Conservation (phyloP, 2,113 vertebrate species). For the Scortum barcoo region DNA sequence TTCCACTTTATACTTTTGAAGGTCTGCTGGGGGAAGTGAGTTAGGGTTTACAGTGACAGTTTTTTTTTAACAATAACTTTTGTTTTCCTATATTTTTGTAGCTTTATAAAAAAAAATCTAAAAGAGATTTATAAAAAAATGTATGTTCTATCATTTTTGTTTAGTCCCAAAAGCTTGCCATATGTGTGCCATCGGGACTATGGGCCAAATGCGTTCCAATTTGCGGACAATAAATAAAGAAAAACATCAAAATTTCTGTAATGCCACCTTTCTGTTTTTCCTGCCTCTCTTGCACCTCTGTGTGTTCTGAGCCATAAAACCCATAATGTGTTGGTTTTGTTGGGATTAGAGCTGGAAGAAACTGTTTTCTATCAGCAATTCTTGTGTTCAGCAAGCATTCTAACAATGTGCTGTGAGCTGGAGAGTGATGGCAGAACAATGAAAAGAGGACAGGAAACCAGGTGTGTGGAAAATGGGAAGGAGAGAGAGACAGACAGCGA, state of each 20-base stretch:
- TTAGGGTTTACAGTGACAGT: background rate
- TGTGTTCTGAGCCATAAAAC: constrained; percentile 13
- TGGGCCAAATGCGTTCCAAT: background rate
- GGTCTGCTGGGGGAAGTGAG: background rate
- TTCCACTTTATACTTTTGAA: background rate
- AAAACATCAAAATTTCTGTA: background rate
- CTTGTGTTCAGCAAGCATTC: constrained; percentile 67
- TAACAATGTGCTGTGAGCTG: constrained; percentile 55
- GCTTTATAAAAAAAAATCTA: too few species aligned
- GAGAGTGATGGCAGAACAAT: constrained; percentile 45
- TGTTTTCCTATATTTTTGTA: too few species aligned
- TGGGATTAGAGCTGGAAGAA: constrained; percentile 38
- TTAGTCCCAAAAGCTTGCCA: too few species aligned
- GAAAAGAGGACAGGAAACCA: constrained; percentile 60
- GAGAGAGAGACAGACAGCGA: background rate
- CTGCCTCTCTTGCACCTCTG: background rate
- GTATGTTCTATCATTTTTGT: background rate
- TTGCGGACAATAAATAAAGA: background rate
- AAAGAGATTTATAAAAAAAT: too few species aligned
- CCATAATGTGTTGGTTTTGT: constrained; percentile 15
- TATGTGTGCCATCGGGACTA: too few species aligned
- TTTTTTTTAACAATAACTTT: background rate
- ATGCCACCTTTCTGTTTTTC: background rate
- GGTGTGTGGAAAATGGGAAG: constrained; percentile 57
- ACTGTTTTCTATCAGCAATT: constrained; percentile 44